Percentiles rank a stretch among this genome's conserved stretches.
These are phyloP conservation scores for Parascotia fuliginaria DNA, from an alignment of 2,888 invertebrate genomes.

Conservation along the genomic window DNA sequence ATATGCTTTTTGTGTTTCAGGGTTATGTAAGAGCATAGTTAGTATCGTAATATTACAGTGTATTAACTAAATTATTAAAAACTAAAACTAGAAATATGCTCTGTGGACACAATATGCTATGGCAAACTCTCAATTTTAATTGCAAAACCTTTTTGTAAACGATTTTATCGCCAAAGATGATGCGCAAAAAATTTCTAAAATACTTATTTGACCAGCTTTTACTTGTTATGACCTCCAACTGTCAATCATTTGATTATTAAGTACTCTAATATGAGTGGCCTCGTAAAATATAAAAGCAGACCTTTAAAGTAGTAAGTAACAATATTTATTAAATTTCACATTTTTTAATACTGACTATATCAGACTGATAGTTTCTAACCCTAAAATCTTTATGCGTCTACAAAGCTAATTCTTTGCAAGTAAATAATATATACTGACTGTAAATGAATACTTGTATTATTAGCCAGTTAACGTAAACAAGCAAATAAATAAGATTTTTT, in stretches of 20 bases:
- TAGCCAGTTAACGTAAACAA: no score
- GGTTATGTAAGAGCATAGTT: conserved; percentile 25
- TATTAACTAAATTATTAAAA: no score
- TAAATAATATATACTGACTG: not conserved
- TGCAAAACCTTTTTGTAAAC: conserved; percentile 7
- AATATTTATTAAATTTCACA: conserved; percentile 35
- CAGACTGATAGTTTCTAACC: conserved; percentile 23
- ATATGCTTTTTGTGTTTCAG: conserved; percentile 33
- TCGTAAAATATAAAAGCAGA: conserved; percentile 44
- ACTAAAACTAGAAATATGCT: not conserved
- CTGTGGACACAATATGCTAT: not conserved
- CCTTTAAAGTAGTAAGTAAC: conserved; percentile 22
- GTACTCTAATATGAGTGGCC: conserved; percentile 55
- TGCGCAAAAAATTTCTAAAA: conserved; percentile 45
- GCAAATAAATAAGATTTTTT: no score
- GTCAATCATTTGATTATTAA: conserved; percentile 62
- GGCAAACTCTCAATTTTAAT: not conserved
- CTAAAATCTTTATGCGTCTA: conserved; percentile 5
- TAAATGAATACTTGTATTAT: not conserved
- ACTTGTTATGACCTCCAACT: conserved; percentile 58
- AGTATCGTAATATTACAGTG: not conserved
- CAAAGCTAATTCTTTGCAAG: not conserved
- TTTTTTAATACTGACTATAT: conserved; percentile 25
- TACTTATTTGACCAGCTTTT: conserved; percentile 56
- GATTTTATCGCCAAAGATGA: conserved; percentile 13